phyloP scores from a whole-genome alignment of 2,888 invertebrate species.

The Drosophila cracens region DNA sequence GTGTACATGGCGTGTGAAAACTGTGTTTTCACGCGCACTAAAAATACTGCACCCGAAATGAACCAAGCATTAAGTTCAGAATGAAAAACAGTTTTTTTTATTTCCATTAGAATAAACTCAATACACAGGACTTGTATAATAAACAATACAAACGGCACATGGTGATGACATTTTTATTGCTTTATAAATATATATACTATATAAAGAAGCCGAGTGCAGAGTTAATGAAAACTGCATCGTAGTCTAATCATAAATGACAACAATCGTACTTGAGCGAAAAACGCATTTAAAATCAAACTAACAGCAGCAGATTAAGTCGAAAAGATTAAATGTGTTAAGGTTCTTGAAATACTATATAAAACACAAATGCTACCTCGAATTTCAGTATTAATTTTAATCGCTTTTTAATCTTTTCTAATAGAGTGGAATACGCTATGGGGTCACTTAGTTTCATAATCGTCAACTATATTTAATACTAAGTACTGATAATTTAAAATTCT shows the following conservation, averaged over 20 bases:
- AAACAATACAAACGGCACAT: background rate
- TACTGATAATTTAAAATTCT: conserved; percentile 21
- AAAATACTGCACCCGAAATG: conserved; percentile 8
- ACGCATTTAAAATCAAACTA: background rate
- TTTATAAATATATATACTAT: background rate
- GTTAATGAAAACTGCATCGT: background rate
- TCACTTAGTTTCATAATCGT: conserved; percentile 44
- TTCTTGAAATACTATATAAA: background rate
- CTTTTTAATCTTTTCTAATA: conserved; percentile 15
- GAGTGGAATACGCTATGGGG: conserved; percentile 7
- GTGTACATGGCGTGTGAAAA: conserved; percentile 54
- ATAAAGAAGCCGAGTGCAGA: background rate
- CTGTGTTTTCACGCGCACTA: conserved; percentile 26
- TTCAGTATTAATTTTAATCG: conserved; percentile 7
- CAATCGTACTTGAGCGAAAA: background rate
- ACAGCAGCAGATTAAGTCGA: background rate
- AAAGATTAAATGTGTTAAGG: background rate
- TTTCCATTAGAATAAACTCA: background rate
- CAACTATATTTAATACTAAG: background rate
- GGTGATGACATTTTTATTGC: background rate
- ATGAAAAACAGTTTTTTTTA: background rate
- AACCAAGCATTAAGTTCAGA: background rate
- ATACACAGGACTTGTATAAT: background rate
- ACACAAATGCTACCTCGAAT: background rate
- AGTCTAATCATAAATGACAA: background rate